Evolutionary conservation across 2,888 invertebrate genomes (phyloP).

Genomic region (Ichneumoninae sp.): DNA sequence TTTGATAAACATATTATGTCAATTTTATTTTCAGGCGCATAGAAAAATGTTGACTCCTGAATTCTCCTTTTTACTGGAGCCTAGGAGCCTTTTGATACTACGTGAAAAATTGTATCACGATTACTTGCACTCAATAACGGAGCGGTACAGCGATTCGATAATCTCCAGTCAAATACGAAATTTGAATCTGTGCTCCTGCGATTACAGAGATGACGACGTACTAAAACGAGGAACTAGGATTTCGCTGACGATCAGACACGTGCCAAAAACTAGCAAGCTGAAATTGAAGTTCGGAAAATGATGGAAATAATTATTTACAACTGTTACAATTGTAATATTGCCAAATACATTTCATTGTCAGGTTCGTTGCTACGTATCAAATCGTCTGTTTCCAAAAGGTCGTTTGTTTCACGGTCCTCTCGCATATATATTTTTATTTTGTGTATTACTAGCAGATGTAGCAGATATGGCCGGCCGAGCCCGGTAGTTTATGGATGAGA

Average conservation of each 20-base stretch:
- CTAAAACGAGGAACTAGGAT: slow-evolving; percentile 90
- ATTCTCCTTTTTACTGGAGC: slow-evolving; percentile 93
- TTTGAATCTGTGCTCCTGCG: slow-evolving; percentile 87
- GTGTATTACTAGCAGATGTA: no score
- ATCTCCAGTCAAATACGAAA: slow-evolving; percentile 87
- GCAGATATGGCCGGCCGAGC: no score
- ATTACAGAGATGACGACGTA: slow-evolving; percentile 86
- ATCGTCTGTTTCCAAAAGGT: no score
- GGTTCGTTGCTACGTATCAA: no score
- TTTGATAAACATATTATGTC: slow-evolving; percentile 72
- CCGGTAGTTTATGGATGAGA: no score
- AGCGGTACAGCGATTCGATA: slow-evolving; percentile 88
- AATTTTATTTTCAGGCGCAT: slow-evolving; percentile 57
- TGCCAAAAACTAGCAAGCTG: slow-evolving; percentile 93
- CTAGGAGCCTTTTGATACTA: slow-evolving; percentile 94
- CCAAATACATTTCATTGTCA: background rate
- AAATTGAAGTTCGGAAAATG: slow-evolving; percentile 86
- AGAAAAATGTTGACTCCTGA: slow-evolving; percentile 73
- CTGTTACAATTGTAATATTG: background rate
- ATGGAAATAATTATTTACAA: background rate
- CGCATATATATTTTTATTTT: no score
- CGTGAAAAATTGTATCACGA: slow-evolving; percentile 92
- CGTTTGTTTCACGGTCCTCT: no score
- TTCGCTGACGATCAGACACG: slow-evolving; percentile 96
- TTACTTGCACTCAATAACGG: slow-evolving; percentile 95